Evolutionary conservation across 2,113 vertebrate species (phyloP).

Genomic region (Emydura subglobosa): DNA sequence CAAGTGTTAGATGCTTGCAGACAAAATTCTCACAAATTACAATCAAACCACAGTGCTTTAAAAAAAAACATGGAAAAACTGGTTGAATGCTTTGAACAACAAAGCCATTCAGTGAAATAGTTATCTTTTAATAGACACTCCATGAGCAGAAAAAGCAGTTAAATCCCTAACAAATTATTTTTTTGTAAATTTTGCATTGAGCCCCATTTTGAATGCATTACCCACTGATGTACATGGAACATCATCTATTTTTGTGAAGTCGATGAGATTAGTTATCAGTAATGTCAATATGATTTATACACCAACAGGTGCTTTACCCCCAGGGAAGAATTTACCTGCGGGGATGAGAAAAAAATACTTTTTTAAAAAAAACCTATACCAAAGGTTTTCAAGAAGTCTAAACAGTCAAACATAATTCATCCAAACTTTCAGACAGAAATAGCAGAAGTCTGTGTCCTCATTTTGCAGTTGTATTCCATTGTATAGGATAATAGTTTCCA

Average conservation of each 20-base stretch:
- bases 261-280: not conserved
- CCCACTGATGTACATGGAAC: not conserved
- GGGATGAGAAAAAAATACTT: not conserved
- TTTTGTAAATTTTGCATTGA: not conserved
- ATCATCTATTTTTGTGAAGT: not conserved
- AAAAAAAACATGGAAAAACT: not conserved
- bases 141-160: not conserved
- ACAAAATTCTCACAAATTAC: not conserved
- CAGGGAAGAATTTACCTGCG: not conserved
- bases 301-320: accelerated
- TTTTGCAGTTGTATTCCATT: not conserved
- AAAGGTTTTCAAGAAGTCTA: not conserved
- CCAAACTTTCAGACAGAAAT: not conserved
- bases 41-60: not conserved
- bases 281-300: not conserved
- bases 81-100: not conserved
- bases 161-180: not conserved
- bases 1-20: not conserved
- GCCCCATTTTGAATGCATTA: not conserved
- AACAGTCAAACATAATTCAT: accelerated
- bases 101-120: not conserved
- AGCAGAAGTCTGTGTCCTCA: not conserved
- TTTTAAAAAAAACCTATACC: accelerated
- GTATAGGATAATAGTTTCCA: not conserved
- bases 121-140: not conserved